Percentiles rank a stretch among this genome's conserved stretches.
phyloP scores from a whole-genome alignment of 2,797 vertebrate genomes.

The Meda fulgida region DNA sequence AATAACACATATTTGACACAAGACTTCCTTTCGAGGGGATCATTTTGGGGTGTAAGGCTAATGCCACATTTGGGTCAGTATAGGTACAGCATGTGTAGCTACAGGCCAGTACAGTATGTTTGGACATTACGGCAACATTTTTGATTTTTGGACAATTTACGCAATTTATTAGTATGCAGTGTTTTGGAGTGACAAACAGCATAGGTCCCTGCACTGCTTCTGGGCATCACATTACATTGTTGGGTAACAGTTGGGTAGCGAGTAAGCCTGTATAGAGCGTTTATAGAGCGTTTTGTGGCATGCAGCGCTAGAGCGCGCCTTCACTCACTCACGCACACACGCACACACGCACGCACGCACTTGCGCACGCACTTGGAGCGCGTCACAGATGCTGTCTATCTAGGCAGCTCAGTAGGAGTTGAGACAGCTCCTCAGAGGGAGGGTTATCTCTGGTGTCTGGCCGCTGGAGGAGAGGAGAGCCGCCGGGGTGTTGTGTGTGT shows the following conservation, averaged over 20 bases:
- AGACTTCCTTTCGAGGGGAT: neutral
- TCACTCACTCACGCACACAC: neutral
- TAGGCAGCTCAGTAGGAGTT: slow-evolving; percentile 28
- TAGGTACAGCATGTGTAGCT: neutral
- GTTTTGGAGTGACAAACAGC: neutral
- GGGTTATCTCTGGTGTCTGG: slow-evolving; percentile 56
- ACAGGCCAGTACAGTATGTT: neutral
- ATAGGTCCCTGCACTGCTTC: neutral
- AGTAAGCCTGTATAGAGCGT: neutral
- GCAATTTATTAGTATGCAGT: too few species aligned
- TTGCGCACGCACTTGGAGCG: neutral
- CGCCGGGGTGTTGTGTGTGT: slow-evolving; percentile 49
- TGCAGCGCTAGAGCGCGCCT: neutral
- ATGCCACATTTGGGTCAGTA: neutral
- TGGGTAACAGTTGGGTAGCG: neutral
- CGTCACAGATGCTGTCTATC: slow-evolving; percentile 27
- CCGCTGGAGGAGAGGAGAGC: slow-evolving; percentile 62
- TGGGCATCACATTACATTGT: neutral
- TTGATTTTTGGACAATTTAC: neutral
- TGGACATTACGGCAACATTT: neutral
- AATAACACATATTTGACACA: neutral
- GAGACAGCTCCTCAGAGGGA: slow-evolving; percentile 31
- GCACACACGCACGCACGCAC: neutral
- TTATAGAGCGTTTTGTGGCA: neutral
- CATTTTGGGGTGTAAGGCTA: neutral